Base-by-base conservation (phyloP, 2,113 vertebrate genomes). In the Odocoileus virginianus region DNA sequence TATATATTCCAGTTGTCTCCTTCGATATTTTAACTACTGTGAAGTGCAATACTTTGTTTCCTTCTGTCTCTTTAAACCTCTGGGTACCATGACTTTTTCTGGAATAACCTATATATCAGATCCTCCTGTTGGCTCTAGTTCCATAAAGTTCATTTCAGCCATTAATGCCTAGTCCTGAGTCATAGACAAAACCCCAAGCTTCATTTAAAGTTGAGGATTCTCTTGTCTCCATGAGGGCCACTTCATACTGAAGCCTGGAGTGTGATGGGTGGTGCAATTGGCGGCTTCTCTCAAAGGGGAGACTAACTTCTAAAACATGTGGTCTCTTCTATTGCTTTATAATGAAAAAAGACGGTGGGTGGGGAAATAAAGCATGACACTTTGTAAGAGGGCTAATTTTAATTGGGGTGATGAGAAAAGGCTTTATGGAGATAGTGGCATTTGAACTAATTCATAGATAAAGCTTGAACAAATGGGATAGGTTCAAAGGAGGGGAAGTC, bases 71-170 rank as follows among this genome's bases (percentile, higher is more conserved):
- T 93, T 74, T 74, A 74, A 74, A 74, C 5, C 40, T 25, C 19
- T 13, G 86, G 33, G 45, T 87, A 33, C 40, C 5, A 2, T 96
- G 58, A 97, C 21, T 28, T 96, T 97, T 25, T 11, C 16, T 58
- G 12, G 23, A 55, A 60, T n/a, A 94, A 92, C 14, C 40, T n/a
- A 43, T 85, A 43, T 58, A 36, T 94, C 71, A 89, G 50, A 14
- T 95, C 91, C 45, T 92, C 16, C 50, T 89, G 0, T 84, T 64
- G 9, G 9, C 2, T 50, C 1, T 84, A 40, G 47, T 88, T 67
- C 17, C 50, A 16, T 25, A 76, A 81, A 85, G 25, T 54, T 92
- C 10, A 61, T 45, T 47, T 92, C 4, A 74, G 40, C 45, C 85
- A 43, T 47, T 61, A 88, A 23, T 50, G 17, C 67, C 30, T 17